Conservation (phyloP, 2,113 vertebrate genomes). For the Halichoeres trimaculatus region DNA sequence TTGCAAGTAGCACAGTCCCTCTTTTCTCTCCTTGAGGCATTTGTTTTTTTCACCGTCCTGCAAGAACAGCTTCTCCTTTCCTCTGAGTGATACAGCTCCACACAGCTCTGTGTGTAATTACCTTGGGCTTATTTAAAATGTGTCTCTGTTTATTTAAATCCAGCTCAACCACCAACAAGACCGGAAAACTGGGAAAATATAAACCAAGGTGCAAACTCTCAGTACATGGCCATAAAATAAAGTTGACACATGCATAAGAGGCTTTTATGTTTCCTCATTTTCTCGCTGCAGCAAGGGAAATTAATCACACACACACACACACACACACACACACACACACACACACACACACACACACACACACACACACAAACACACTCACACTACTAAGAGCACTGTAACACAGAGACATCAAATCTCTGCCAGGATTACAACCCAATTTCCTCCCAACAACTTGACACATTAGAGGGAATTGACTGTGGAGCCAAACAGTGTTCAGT, state of each 20-base stretch:
- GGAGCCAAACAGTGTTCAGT: conserved; percentile 11
- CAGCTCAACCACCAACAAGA: not conserved
- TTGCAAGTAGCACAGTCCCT: not conserved
- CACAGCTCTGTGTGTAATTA: conserved; percentile 5
- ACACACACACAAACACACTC: not conserved
- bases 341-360: not conserved
- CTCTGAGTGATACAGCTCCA: not conserved
- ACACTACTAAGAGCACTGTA: not conserved
- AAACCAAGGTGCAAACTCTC: conserved; percentile 1
- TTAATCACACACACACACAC: not conserved
- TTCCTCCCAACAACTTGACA: conserved; percentile 37
- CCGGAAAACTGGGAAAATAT: not conserved
- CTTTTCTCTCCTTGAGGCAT: not conserved
- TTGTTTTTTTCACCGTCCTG: not conserved
- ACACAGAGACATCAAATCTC: not conserved
- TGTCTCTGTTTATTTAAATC: conserved; percentile 10
- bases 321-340: not conserved
- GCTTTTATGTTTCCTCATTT: conserved; percentile 7
- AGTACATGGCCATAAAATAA: not conserved
- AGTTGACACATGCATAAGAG: not conserved
- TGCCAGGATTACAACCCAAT: conserved; percentile 23
- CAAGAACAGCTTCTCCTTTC: conserved; percentile 1
- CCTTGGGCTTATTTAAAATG: not conserved
- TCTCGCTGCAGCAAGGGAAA: conserved; percentile 5
- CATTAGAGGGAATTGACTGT: conserved; percentile 22